Base-by-base conservation (phyloP, 64 coral and sea anemone species). In the Montipora foliosa region DNA sequence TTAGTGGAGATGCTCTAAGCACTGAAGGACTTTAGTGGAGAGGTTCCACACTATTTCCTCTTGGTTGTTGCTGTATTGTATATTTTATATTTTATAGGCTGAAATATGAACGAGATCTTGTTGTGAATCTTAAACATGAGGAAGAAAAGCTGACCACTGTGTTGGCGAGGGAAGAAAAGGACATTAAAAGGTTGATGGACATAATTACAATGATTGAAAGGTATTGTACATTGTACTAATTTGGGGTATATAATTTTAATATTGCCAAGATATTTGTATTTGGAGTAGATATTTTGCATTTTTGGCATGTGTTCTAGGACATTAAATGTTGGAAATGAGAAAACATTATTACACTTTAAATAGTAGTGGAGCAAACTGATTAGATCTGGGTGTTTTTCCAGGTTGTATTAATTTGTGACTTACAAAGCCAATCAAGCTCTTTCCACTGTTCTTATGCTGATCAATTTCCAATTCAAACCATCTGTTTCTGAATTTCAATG, bases 191-290 rank as follows among this genome's bases (percentile, higher is more conserved):
- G 70, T 87, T 99, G 52, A 93, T 84, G 57, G 97, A 99, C 13
- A 92, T 96, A 9, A 96, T 99, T 68, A 47, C 87, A 19, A 94
- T 99, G 47, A 99, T 99, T 94, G 97, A 99, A 52, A 96, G 94
- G 97, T 99, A 86, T 75, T 8, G 46, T 46, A 12, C 2, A 16
- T 25, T 57, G 6, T 57, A 57, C 53, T 8, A 57, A 57, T 57
- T 57, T 57, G 53, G 11, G 53, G 53, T 11, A 57, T 6, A 57
- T 6, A 57, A 57, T 57, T 8, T 6, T 57, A 57, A 57, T 57
- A 37, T 37, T 37, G 37, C 37, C 37, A 37, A 37, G 37, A 37
- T 37, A 37, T 37, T 37, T 37, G 37, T 37, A 37, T 37, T 37
- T 37, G 37, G 37, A 37, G 37, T 37, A 37, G 37, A 37, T 37